These are phyloP conservation scores for Pluvianellus socialis DNA, from an alignment of 2,113 vertebrate genomes.

Conservation along the genomic window DNA sequence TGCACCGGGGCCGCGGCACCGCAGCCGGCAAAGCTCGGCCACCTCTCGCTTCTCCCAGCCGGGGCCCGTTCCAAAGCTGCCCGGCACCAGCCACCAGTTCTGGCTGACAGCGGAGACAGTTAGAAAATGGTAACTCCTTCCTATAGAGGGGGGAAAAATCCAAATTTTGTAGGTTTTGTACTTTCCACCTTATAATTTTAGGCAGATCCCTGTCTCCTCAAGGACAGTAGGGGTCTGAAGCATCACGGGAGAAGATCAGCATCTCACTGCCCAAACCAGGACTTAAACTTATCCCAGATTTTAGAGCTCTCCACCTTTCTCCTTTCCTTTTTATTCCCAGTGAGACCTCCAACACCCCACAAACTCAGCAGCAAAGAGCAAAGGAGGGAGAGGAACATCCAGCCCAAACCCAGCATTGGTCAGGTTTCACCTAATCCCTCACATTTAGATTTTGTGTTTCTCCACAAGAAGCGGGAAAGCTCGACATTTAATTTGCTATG, in stretches of 20 bases:
- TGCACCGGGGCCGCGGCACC: not conserved
- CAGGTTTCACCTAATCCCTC: not conserved
- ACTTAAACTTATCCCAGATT: not conserved
- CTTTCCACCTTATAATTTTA: not conserved
- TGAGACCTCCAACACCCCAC: not conserved
- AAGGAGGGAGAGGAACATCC: not conserved
- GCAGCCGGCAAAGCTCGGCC: not conserved
- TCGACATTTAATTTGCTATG: not conserved
- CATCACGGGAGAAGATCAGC: rapidly evolving
- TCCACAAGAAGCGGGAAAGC: not conserved
- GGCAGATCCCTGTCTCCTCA: not conserved
- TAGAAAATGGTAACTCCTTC: not conserved
- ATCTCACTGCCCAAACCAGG: not conserved
- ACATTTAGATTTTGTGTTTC: not conserved
- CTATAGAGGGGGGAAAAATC: rapidly evolving
- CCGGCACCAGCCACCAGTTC: not conserved
- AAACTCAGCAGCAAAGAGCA: not conserved
- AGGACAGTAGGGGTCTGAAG: not conserved
- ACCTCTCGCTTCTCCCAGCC: not conserved
- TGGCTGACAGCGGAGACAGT: not conserved
- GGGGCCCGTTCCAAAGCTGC: not conserved
- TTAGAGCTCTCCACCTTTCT: not conserved
- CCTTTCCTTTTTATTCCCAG: too few relatives aligned
- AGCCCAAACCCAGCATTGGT: not conserved
- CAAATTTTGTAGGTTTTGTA: not conserved